Evolutionary conservation across 1,140 invertebrate genomes (phyloP).

Genomic region (Zaprionus gabonicus): DNA sequence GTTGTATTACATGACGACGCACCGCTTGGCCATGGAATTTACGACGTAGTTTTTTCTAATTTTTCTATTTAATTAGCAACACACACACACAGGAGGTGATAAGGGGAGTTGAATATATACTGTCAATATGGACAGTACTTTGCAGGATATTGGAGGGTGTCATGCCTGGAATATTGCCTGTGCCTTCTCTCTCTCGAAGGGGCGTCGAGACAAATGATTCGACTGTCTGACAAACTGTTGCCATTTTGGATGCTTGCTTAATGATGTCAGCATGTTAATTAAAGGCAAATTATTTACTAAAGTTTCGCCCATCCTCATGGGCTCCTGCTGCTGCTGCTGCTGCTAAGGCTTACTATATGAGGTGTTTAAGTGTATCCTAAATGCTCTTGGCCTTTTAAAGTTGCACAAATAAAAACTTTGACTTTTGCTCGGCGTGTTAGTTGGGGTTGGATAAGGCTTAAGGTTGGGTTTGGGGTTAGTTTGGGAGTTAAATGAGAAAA

Average conservation of each 20-base stretch:
- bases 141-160: slow-evolving; percentile 17
- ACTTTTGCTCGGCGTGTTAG: not conserved
- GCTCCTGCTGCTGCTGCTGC: not conserved
- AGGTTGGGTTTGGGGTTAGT: not conserved
- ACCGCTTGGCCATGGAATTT: slow-evolving; percentile 54
- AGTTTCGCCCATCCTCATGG: slow-evolving; percentile 17
- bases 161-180: not conserved
- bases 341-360: slow-evolving; percentile 5
- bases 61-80: slow-evolving; percentile 78
- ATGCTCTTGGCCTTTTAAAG: slow-evolving; percentile 41
- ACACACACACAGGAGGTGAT: not conserved
- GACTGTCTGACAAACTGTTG: slow-evolving; percentile 69
- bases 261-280: slow-evolving; percentile 80
- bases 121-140: slow-evolving; percentile 53
- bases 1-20: slow-evolving; percentile 69
- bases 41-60: slow-evolving; percentile 79
- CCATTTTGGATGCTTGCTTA: slow-evolving; percentile 61
- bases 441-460: not conserved
- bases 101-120: slow-evolving; percentile 36
- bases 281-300: slow-evolving; percentile 79
- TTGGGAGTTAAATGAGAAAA: not conserved
- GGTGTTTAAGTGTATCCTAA: slow-evolving; percentile 36
- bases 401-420: slow-evolving; percentile 26
- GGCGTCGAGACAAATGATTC: slow-evolving; percentile 66
- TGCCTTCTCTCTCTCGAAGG: not conserved